A percentile compares a stretch with the other conserved stretches of the same genome.
These are phyloP conservation scores for Eulithis testata DNA, from an alignment of 2,888 invertebrate genomes.

Conservation along the genomic window DNA sequence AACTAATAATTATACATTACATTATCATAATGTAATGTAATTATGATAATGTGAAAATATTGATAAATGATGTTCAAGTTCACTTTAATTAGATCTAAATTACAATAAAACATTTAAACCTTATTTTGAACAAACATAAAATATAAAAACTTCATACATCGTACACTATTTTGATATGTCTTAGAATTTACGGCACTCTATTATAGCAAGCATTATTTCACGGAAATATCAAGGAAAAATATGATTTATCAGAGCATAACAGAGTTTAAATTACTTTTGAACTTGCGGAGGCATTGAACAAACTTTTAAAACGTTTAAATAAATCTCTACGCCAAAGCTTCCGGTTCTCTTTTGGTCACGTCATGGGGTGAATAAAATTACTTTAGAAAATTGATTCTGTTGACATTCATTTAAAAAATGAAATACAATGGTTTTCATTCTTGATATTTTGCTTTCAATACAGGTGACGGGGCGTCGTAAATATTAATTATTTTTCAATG, in stretches of 20 bases:
- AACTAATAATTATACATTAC: too few species aligned
- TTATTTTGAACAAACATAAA: not conserved
- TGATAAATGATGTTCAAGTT: not conserved
- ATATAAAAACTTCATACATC: conserved; percentile 3
- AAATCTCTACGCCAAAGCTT: conserved; percentile 25
- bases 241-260: conserved; percentile 32
- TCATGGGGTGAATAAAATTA: conserved; percentile 22
- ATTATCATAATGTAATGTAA: too few species aligned
- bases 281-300: conserved; percentile 21
- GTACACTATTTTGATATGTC: conserved; percentile 24
- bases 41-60: too few species aligned
- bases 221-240: conserved; percentile 21
- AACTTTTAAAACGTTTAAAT: conserved; percentile 33
- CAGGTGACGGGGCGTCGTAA: too few species aligned
- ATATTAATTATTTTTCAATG: too few species aligned
- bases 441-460: not conserved
- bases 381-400: conserved; percentile 28
- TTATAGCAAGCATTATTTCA: conserved; percentile 9
- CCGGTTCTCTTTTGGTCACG: conserved; percentile 22
- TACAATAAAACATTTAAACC: not conserved
- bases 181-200: conserved; percentile 6
- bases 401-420: conserved; percentile 19
- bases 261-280: conserved; percentile 35
- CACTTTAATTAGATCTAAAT: not conserved
- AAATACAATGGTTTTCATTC: not conserved